Conservation (phyloP, 92 coral and sea anemone genomes). For the Scolanthus callimorphus region DNA sequence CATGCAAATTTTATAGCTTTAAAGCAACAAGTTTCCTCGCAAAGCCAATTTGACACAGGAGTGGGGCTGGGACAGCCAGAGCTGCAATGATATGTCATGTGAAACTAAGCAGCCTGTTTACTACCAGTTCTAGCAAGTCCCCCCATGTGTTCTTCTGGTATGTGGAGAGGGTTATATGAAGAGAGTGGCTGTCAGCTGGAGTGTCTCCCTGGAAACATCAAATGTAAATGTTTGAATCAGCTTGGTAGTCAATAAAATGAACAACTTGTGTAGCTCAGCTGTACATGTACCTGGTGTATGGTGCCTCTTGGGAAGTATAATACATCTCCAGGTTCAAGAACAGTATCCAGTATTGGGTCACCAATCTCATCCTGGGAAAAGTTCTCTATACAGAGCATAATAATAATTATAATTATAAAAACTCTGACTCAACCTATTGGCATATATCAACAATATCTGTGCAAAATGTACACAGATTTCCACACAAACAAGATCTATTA, state of each 20-base stretch:
- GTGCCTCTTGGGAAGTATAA: conserved; percentile 97
- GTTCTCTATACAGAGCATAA: conserved; percentile 71
- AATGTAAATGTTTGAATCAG: too few relatives aligned
- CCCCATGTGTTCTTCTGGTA: conserved; percentile 95
- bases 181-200: conserved; percentile 81
- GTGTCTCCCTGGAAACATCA: conserved; percentile 80
- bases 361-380: conserved; percentile 90
- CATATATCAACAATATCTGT: not conserved
- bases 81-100: not conserved
- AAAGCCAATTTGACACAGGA: too few relatives aligned
- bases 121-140: conserved; percentile 92
- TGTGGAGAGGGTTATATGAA: conserved; percentile 91
- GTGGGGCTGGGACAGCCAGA: too few relatives aligned
- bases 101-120: not conserved
- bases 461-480: too few relatives aligned
- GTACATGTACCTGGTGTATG: conserved; percentile 84
- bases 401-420: too few relatives aligned
- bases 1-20: too few relatives aligned
- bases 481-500: too few relatives aligned
- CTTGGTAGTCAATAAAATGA: too few relatives aligned
- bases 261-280: too few relatives aligned
- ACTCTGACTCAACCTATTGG: too few relatives aligned
- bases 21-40: too few relatives aligned
- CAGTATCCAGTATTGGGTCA: conserved; percentile 82
- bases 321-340: conserved; percentile 90